These are phyloP conservation scores for Torymus texanus DNA, from an alignment of 2,888 invertebrate species.

Conservation along the genomic window DNA sequence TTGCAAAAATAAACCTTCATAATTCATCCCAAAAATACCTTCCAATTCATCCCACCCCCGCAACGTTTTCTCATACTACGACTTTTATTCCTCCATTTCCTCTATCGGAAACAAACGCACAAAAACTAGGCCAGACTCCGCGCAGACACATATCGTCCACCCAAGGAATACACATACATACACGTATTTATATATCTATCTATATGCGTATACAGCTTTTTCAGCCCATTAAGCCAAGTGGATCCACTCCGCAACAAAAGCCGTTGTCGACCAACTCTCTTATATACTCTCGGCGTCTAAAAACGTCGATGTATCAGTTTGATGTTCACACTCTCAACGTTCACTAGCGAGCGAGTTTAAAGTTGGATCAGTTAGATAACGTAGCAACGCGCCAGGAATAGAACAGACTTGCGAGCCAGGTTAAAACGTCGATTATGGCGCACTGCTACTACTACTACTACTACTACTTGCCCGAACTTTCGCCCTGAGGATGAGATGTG, in stretches of 20 bases:
- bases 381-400: neutral
- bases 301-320: conserved; percentile 17
- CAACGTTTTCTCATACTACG: too few species aligned
- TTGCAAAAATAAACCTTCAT: too few species aligned
- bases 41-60: too few species aligned
- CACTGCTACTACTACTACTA: too few species aligned
- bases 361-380: conserved; percentile 43
- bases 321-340: too few species aligned
- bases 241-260: neutral
- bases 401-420: neutral
- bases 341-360: conserved; percentile 1
- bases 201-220: conserved; percentile 11
- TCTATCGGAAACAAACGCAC: neutral
- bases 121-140: conserved; percentile 4
- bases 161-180: neutral
- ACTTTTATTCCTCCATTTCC: neutral
- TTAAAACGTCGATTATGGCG: conserved; percentile 23
- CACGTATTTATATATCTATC: conserved; percentile 2
- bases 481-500: too few species aligned
- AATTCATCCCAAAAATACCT: too few species aligned
- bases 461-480: too few species aligned
- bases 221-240: conserved; percentile 32
- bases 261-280: too few species aligned
- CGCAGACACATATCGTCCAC: neutral
- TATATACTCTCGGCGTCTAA: conserved; percentile 1